Base-by-base conservation (phyloP, 2,797 vertebrate species). In the Melanotaenia maccullochi region DNA sequence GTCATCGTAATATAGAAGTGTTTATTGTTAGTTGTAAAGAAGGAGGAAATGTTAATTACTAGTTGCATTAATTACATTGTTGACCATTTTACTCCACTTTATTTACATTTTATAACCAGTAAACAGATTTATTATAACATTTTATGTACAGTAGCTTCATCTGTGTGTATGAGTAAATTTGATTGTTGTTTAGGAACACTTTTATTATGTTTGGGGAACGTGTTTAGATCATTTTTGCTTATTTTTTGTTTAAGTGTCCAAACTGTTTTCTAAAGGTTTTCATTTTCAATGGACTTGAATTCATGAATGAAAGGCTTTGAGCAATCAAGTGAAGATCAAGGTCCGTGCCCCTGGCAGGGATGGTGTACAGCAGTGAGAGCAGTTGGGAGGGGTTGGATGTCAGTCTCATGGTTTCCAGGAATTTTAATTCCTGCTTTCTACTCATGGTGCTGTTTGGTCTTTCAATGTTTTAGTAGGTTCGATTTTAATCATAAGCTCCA, bases 221-320 rank as follows among this genome's bases (percentile, higher is more conserved):
- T 30, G 5, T 14, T 49, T 51, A 9, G 9, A 2, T 42, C 4
- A 16, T 16, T 42, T 42, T 38, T 38, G 13, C 9, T 9, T 16
- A 24, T 22, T 18, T 18, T 66, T 9, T 42, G 1, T 20, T 16
- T 51, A 4, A n/a, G 3, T 25, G 9, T 4, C 8, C 6, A 1
- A 25, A 8, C 9, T 36, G 12, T 36, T 59, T 18, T 40, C 30
- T 40, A 57, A 47, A 33, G 9, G 14, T 5, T 14, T 67, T 70
- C 72, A 74, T 68, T 75, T 68, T 86, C 87, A 87, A 84, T 89
- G 73, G 81, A 75, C 61, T 49, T 60, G 18, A 80, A 75, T 87
- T 90, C 83, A 65, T 91, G 89, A 92, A 93, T 92, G 85, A 79
- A 86, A 12, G 44, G 51, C 61, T 83, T 62, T 18, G 0, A 44